Percentiles rank a stretch among this genome's conserved stretches.
Evolutionary conservation across 2,113 vertebrate genomes (phyloP).

Genomic region (Mandrillus leucophaeus): DNA sequence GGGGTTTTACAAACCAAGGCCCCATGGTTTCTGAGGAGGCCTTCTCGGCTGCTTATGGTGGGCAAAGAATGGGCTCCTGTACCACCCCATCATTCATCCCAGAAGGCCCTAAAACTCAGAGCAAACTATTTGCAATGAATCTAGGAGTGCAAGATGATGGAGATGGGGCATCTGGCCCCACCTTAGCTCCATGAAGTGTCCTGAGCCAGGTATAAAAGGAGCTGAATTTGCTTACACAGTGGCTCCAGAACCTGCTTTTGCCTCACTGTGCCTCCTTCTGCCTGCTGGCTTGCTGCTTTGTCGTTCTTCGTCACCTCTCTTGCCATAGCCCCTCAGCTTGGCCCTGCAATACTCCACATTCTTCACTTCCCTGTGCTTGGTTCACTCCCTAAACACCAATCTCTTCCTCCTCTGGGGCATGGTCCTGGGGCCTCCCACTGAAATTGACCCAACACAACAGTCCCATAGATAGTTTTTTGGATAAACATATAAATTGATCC

Average conservation of each 20-base stretch:
- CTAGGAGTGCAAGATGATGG: not conserved
- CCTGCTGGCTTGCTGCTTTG: not conserved
- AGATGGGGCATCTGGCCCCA: not conserved
- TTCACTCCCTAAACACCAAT: not conserved
- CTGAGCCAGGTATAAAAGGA: not conserved
- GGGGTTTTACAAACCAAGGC: not conserved
- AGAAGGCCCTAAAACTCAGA: not conserved
- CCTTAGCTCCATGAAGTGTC: not conserved
- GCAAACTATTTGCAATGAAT: not conserved
- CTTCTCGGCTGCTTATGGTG: not conserved
- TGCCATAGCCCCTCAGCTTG: not conserved
- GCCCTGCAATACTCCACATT: not conserved
- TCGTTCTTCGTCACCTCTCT: not conserved
- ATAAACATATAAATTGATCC: too few species aligned
- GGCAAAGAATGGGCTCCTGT: not conserved
- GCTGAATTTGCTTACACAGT: not conserved
- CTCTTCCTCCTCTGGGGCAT: not conserved
- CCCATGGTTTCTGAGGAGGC: not conserved
- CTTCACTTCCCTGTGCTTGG: not conserved
- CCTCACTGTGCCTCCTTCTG: too few species aligned
- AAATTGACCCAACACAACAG: too few species aligned
- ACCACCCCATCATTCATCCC: not conserved
- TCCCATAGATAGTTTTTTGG: too few species aligned
- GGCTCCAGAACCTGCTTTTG: not conserved
- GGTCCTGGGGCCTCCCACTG: not conserved